A percentile compares a stretch with the other conserved stretches of the same genome.
These are phyloP conservation scores for Nestor notabilis DNA, from an alignment of 2,113 vertebrate genomes.

Conservation along the genomic window DNA sequence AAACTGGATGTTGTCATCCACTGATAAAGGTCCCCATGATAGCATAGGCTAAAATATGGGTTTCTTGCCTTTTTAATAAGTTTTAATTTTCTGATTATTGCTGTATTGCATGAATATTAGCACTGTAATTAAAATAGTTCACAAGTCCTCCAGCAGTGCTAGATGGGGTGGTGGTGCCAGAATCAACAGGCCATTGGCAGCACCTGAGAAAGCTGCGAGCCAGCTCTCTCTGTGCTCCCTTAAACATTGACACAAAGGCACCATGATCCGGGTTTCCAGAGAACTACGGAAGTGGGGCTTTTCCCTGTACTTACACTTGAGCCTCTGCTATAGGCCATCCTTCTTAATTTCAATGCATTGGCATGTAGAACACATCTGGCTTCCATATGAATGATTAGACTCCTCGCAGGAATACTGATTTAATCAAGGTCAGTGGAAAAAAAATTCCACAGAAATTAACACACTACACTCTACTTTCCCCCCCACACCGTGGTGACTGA, in stretches of 20 bases:
- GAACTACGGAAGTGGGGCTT: background rate
- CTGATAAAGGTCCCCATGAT: background rate
- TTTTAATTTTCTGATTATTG: background rate
- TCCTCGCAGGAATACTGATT: background rate
- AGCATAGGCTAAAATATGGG: background rate
- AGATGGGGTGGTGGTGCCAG: background rate
- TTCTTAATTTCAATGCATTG: background rate
- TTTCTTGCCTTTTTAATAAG: background rate
- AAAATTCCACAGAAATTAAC: background rate
- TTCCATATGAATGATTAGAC: background rate
- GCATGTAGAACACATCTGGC: background rate
- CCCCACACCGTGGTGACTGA: background rate
- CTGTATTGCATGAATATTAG: background rate
- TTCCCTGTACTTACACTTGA: background rate
- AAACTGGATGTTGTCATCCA: background rate
- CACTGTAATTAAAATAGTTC: background rate
- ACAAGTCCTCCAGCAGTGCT: background rate
- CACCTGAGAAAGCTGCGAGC: background rate
- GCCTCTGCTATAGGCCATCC: background rate
- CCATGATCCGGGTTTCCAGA: rapidly evolving
- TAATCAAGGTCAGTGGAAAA: background rate
- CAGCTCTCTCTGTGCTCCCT: background rate
- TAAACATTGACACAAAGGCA: background rate
- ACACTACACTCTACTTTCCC: background rate
- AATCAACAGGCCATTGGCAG: background rate